Evolutionary conservation across 2,797 vertebrate species (phyloP), one percentile per base, ranked within the genome.

Genomic region (Pipistrellus pipistrellus): DNA sequence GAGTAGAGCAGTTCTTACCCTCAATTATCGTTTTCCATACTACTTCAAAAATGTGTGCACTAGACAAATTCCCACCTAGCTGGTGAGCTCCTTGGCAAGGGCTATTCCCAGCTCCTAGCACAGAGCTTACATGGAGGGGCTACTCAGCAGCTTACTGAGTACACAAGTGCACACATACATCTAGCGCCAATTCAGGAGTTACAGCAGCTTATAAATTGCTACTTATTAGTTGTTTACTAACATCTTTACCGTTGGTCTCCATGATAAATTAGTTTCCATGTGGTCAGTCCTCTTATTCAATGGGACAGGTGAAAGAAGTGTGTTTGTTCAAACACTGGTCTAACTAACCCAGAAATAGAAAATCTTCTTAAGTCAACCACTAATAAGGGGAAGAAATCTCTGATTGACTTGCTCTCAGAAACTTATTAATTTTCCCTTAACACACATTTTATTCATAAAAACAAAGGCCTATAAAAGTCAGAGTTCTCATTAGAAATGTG

Each of bases 401-500:
- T 78, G 20, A 41, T 0, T 48, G 25, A 62, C 75, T 81, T 86
- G 57, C 25, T 88, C 41, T 91, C 25, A 73, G 81, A 78, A 92
- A 62, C 48, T 27, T 59, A 94, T 32, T 55, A 44, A 66, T 73
- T 32, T 81, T 14, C 12, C 32, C 68, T 85, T 82, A 66, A n/a
- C 5, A 85, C 32, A 77, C 11, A 48, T 30, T 83, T 85, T 57
- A 71, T 8, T 84, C n/a, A 64, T 51, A 92, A 82, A 94, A 86
- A 78, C 30, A 69, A 32, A 94, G 35, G 41, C 21, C 38, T n/a
- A 64, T 15, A 83, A 69, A 78, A 64, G 38, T 62, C 25, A 90
- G 89, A 87, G 87, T 87, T 90, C 89, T 51, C 55, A 23, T 53
- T 59, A 80, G 53, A 90, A 86, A 64, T 12, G 8, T 8, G 35